Evolutionary conservation across 2,888 invertebrate species (phyloP).

Genomic region (Dynastes tityus): DNA sequence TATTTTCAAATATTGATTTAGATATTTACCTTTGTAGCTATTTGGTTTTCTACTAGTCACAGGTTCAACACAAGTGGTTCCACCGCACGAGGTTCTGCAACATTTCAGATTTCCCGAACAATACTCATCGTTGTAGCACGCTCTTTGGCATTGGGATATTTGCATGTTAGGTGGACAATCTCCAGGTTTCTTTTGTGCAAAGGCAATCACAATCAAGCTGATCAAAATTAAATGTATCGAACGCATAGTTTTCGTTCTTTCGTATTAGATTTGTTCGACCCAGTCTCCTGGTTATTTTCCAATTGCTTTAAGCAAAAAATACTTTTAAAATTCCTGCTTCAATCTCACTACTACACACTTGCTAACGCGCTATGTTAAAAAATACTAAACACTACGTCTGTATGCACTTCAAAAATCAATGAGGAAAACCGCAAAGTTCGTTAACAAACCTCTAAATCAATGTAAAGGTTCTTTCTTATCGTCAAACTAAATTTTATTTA

Average conservation of each 20-base stretch:
- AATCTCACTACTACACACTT: neutral
- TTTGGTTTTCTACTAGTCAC: constrained; percentile 63
- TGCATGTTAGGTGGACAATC: constrained; percentile 67
- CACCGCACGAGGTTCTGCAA: constrained; percentile 68
- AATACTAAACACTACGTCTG: neutral
- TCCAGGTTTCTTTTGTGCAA: constrained; percentile 62
- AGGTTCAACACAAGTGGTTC: constrained; percentile 65
- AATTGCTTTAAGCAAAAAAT: too few relatives aligned
- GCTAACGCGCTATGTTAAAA: neutral
- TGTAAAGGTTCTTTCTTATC: too few relatives aligned
- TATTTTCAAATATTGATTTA: neutral
- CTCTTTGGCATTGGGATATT: constrained; percentile 63
- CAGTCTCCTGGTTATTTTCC: too few relatives aligned
- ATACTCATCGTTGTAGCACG: constrained; percentile 64
- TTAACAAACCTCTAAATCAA: neutral
- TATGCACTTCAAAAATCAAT: neutral
- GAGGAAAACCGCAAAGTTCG: neutral
- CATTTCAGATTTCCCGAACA: constrained; percentile 67
- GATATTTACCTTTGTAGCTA: constrained; percentile 53
- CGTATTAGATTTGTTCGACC: too few relatives aligned
- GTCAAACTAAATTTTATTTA: neutral
- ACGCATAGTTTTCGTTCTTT: neutral
- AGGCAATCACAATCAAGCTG: neutral
- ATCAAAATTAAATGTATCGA: constrained; percentile 53
- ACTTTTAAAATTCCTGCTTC: neutral